These are phyloP conservation scores for Masticophis lateralis DNA, from an alignment of 2,797 vertebrate genomes.

Conservation along the genomic window DNA sequence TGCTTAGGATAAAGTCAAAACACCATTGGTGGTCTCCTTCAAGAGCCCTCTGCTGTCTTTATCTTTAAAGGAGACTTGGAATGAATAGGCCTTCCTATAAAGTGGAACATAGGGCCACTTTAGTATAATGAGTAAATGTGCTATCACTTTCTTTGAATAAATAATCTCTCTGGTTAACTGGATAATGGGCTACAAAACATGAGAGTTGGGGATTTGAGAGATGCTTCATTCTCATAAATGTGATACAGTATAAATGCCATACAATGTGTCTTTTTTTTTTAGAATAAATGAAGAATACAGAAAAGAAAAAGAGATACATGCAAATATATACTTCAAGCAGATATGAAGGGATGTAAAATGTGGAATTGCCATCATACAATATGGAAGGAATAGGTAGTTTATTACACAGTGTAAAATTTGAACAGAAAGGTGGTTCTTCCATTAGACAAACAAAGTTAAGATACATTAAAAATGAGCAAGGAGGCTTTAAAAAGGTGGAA, in stretches of 20 bases:
- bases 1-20: neutral
- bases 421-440: neutral
- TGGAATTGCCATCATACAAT: neutral
- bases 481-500: neutral
- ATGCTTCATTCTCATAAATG: neutral
- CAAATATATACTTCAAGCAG: neutral
- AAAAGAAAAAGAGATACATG: neutral
- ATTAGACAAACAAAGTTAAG: neutral
- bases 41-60: neutral
- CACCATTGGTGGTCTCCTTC: neutral
- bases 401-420: neutral
- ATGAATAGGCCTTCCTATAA: neutral
- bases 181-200: neutral
- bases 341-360: neutral
- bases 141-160: neutral
- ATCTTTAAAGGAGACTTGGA: neutral
- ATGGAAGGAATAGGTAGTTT: neutral
- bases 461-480: too few relatives aligned
- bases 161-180: neutral
- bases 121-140: neutral
- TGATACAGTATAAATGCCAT: neutral
- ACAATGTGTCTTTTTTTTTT: neutral
- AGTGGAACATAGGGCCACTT: neutral
- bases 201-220: neutral
- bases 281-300: neutral